Percentiles rank a stretch among this genome's conserved stretches.
Conservation (phyloP, 1,140 invertebrate species). For the Heliconius nattereri region DNA sequence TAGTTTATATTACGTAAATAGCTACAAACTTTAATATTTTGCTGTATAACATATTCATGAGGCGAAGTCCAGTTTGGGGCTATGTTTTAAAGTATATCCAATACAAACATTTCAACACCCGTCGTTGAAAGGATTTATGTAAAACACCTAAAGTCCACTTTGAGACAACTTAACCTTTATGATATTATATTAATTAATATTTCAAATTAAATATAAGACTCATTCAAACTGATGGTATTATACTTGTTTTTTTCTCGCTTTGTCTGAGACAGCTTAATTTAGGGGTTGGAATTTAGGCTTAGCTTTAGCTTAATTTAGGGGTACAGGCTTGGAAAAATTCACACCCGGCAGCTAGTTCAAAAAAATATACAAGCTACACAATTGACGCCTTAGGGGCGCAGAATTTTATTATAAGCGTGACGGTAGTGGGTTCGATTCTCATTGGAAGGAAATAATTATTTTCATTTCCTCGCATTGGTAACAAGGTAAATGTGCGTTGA, state of each 20-base stretch:
- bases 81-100: background rate
- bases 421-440: background rate
- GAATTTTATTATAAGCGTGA: background rate
- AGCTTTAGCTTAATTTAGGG: too few species aligned
- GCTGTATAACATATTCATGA: background rate
- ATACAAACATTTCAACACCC: conserved; percentile 5
- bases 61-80: background rate
- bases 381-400: too few species aligned
- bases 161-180: background rate
- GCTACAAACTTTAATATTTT: background rate
- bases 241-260: background rate
- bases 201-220: too few species aligned
- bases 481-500: background rate
- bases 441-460: background rate
- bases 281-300: too few species aligned
- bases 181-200: too few species aligned
- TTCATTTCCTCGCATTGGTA: background rate
- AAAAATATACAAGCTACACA: too few species aligned
- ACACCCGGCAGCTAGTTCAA: too few species aligned
- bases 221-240: too few species aligned
- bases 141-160: background rate
- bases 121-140: background rate
- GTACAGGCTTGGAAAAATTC: too few species aligned
- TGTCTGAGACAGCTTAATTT: too few species aligned
- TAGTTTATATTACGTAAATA: background rate